These are phyloP conservation scores for Sphaeridia pumilis DNA, from an alignment of 2,888 invertebrate genomes.

Conservation along the genomic window DNA sequence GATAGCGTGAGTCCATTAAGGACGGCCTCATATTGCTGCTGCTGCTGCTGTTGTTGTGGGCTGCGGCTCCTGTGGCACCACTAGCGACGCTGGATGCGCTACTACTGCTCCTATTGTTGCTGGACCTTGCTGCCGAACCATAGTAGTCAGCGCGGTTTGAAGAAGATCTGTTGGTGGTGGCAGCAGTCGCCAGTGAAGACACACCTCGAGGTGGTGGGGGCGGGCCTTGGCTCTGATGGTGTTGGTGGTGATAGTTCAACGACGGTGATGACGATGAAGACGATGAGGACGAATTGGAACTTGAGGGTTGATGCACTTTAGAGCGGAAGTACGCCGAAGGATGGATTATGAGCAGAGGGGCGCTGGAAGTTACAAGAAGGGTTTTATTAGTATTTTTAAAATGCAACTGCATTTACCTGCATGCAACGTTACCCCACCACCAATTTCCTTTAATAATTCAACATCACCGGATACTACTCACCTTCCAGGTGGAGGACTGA, in stretches of 20 bases:
- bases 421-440: too few relatives aligned
- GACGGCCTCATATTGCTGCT: too few relatives aligned
- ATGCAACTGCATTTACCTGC: not conserved
- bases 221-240: not conserved
- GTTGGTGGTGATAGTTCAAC: too few relatives aligned
- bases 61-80: too few relatives aligned
- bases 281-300: slow-evolving; percentile 4
- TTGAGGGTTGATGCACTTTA: slow-evolving; percentile 52
- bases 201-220: not conserved
- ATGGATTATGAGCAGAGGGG: slow-evolving; percentile 79
- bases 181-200: not conserved
- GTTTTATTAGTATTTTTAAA: slow-evolving; percentile 52
- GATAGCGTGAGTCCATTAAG: too few relatives aligned
- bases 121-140: not conserved
- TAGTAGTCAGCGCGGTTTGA: not conserved
- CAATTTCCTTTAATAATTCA: too few relatives aligned
- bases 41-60: not conserved
- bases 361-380: slow-evolving; percentile 45
- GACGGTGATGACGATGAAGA: slow-evolving; percentile 8
- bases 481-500: slow-evolving; percentile 9
- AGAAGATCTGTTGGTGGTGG: not conserved
- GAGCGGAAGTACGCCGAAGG: slow-evolving; percentile 79
- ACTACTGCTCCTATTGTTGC: not conserved
- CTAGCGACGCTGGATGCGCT: too few relatives aligned
- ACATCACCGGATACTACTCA: not conserved